Percentiles rank a stretch among this genome's conserved stretches.
phyloP scores from a whole-genome alignment of 2,797 vertebrate species.

The Nyctibius grandis region DNA sequence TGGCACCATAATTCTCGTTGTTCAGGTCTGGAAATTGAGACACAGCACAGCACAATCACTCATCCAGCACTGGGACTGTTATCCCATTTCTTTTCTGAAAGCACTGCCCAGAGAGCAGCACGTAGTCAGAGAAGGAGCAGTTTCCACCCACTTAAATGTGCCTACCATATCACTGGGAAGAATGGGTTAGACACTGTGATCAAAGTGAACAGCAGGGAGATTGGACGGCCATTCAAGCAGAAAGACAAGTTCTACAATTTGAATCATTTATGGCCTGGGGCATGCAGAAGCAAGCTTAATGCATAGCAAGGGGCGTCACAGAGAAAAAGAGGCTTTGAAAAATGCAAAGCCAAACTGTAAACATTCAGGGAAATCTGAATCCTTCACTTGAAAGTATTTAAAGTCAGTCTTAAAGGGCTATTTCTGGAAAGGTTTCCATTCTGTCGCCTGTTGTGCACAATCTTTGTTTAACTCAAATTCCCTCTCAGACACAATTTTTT shows the following conservation, averaged over 20 bases:
- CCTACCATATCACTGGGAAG: background rate
- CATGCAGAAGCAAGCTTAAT: background rate
- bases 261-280: background rate
- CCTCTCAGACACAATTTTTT: background rate
- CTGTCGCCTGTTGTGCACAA: background rate
- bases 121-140: background rate
- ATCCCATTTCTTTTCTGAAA: background rate
- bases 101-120: background rate
- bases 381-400: constrained; percentile 18
- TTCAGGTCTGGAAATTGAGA: background rate
- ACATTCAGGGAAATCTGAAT: background rate
- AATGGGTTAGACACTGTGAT: background rate
- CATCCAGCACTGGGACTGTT: background rate
- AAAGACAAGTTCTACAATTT: background rate
- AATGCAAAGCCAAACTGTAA: constrained; percentile 2
- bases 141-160: background rate
- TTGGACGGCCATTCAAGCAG: background rate
- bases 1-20: background rate
- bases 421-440: background rate
- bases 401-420: background rate
- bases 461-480: constrained; percentile 26
- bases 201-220: background rate
- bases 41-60: background rate
- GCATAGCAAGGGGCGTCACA: background rate
- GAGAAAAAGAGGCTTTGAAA: constrained; percentile 21